Evolutionary conservation across 1,140 invertebrate species (phyloP).

Genomic region (Diuraphis noxia): DNA sequence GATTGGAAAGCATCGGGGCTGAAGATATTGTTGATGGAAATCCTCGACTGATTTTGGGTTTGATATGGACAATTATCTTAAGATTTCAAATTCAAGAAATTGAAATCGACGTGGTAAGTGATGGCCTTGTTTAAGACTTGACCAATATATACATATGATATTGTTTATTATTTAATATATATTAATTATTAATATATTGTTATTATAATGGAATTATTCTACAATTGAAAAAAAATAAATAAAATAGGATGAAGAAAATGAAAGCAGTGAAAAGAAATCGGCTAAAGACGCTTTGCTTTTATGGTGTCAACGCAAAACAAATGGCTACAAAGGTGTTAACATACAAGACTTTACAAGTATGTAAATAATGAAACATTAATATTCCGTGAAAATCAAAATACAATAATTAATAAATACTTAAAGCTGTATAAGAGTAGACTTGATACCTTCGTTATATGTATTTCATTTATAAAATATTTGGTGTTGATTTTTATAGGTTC

Average conservation of each 20-base stretch:
- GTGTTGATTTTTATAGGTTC: conserved; percentile 69
- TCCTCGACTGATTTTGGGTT: conserved; percentile 89
- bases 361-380: background rate
- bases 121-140: background rate
- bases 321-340: conserved; percentile 85
- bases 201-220: background rate
- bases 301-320: conserved; percentile 98
- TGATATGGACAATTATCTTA: conserved; percentile 98
- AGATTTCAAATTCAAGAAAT: conserved; percentile 98
- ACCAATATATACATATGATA: background rate
- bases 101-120: conserved; percentile 90
- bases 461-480: background rate
- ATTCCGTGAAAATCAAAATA: background rate
- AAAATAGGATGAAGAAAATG: conserved; percentile 92
- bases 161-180: background rate
- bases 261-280: conserved; percentile 96
- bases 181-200: too few species aligned
- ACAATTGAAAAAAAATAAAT: conserved; percentile 53
- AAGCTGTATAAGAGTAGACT: background rate
- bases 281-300: conserved; percentile 97
- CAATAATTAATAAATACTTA: background rate
- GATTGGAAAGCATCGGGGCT: conserved; percentile 96
- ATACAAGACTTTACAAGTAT: conserved; percentile 76
- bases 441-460: background rate
- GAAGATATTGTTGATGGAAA: conserved; percentile 99